Base-by-base conservation (phyloP, 2,888 invertebrate species). In the Diaprepes abbreviatus region DNA sequence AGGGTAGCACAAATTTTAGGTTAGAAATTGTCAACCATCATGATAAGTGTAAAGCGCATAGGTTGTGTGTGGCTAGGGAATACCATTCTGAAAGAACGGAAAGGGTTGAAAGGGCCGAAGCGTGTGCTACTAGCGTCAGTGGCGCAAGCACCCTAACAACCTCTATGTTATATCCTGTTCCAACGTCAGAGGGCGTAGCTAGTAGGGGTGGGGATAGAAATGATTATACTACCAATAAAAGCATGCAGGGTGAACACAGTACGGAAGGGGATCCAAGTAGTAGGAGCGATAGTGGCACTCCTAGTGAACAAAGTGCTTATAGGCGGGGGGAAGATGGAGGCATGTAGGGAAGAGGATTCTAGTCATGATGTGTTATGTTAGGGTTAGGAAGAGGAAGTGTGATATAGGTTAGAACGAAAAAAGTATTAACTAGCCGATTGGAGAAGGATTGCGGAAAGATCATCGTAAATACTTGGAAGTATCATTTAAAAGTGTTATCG, bases 11-110 rank as follows among this genome's bases (percentile, higher is more conserved):
- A 50, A 92, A 92, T 83, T 92, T 92, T 83, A 87, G 92, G 59
- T 85, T 92, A 71, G 92, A 92, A 85, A 92, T 92, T 77, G 89
- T 93, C 50, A 92, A 92, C 81, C 92, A 92, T 82, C 92, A 92
- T 79, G 90, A 92, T 81, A 92, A 91, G 81, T 92, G 91, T 81
- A 93, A 92, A 82, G 92, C 92, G 31, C 92, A 92, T 81, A 88
- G 89, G 75, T 83, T 91, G 77, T 92, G 92, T 81, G 83, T 87
- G 62, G 84, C 84, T 24, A 86, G 85, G 78, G 88, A 88, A 75
- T 81, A 82, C 52, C 83, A 84, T 70, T 75, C 75, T 9, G 77
- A 78, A 17, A 64, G 16, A 24, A 12, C 14, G 2, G 64, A 64
- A 5, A 57, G 57, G 10, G 38, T 6, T 24, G 57, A 57, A 9